A percentile compares a stretch with the other conserved stretches of the same genome.
phyloP scores from a whole-genome alignment of 2,113 vertebrate species.

The Scomber japonicus region DNA sequence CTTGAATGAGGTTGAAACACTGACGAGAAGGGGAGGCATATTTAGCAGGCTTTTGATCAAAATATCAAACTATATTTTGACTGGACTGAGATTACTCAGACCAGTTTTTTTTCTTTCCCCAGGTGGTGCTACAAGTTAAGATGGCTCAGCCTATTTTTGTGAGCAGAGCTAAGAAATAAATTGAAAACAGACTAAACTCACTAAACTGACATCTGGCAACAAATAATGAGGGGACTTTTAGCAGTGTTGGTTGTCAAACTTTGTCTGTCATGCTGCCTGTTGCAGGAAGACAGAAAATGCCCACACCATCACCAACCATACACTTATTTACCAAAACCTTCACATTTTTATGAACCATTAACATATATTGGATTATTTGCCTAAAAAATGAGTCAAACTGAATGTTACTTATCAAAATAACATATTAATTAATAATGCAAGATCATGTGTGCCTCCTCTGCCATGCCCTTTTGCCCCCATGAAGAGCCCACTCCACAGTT shows the following conservation, averaged over 20 bases:
- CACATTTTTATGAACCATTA: conserved; percentile 5
- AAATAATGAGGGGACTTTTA: not conserved
- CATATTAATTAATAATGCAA: not conserved
- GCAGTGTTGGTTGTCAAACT: not conserved
- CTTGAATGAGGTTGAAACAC: conserved; percentile 34
- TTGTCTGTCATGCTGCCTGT: not conserved
- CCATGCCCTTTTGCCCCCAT: too few relatives aligned
- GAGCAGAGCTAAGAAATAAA: not conserved
- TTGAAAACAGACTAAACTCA: conserved; percentile 22
- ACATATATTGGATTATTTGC: too few relatives aligned
- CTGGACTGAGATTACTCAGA: not conserved
- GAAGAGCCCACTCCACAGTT: too few relatives aligned
- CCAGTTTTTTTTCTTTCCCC: not conserved
- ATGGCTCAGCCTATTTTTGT: not conserved
- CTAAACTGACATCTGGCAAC: not conserved
- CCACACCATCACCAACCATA: too few relatives aligned
- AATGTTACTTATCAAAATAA: not conserved
- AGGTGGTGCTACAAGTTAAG: not conserved
- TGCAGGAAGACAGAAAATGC: not conserved
- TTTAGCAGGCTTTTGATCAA: conserved; percentile 6
- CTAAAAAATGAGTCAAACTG: too few relatives aligned
- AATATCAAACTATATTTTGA: not conserved
- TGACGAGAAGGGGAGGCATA: not conserved
- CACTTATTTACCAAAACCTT: not conserved
- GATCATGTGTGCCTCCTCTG: too few relatives aligned